A percentile compares a stretch with the other conserved stretches of the same genome.
Conservation (phyloP, 2,888 invertebrate species). For the Nephrotoma appendiculata region DNA sequence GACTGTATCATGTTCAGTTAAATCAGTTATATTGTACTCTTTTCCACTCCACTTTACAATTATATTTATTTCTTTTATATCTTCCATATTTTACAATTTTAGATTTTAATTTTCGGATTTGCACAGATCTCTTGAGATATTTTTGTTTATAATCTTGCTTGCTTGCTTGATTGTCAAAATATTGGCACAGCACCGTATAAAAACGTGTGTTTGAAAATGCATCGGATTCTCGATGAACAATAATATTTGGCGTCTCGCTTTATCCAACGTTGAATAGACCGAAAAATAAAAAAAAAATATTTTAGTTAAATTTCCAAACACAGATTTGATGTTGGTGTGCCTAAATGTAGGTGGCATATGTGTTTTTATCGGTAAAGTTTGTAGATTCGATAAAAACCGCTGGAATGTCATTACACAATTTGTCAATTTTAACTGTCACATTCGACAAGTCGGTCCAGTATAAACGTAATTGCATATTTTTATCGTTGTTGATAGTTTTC, state of each 20-base stretch:
- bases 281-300: neutral
- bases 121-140: neutral
- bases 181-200: neutral
- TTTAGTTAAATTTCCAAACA: neutral
- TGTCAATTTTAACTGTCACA: neutral
- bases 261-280: neutral
- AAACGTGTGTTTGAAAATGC: neutral
- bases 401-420: neutral
- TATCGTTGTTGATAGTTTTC: neutral
- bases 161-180: neutral
- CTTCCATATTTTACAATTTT: slow-evolving; percentile 13
- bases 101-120: neutral
- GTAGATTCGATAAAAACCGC: neutral
- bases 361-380: neutral
- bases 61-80: slow-evolving; percentile 34
- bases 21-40: slow-evolving; percentile 63
- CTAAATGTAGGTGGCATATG: neutral
- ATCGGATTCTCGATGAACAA: neutral
- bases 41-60: slow-evolving; percentile 89
- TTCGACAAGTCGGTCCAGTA: neutral
- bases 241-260: neutral
- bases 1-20: slow-evolving; percentile 66
- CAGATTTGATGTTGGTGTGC: neutral
- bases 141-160: neutral
- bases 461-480: neutral